Percentiles rank a stretch among this genome's conserved stretches.
These are phyloP conservation scores for Dipodomys spectabilis DNA, from an alignment of 2,113 vertebrate genomes.

Conservation along the genomic window DNA sequence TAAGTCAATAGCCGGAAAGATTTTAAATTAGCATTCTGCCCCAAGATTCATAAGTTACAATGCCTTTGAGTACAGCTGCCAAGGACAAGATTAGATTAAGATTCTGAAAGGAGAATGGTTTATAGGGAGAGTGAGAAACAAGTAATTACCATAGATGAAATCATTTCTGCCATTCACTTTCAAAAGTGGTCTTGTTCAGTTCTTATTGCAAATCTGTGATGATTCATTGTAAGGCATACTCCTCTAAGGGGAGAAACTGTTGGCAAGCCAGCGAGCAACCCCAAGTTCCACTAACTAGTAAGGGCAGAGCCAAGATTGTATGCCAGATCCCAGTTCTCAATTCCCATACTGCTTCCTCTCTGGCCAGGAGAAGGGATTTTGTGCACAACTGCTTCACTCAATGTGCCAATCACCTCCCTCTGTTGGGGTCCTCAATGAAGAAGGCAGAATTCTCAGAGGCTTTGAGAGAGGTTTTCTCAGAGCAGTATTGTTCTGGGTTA, in stretches of 20 bases:
- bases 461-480: not conserved
- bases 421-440: not conserved
- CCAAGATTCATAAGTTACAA: conserved; percentile 38
- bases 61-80: conserved; percentile 31
- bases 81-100: conserved; percentile 61
- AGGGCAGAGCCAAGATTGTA: not conserved
- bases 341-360: not conserved
- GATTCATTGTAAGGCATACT: not conserved
- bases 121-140: conserved; percentile 33
- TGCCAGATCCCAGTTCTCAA: not conserved
- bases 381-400: not conserved
- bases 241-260: not conserved
- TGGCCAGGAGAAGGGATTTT: not conserved
- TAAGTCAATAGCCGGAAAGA: not conserved
- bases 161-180: conserved; percentile 15
- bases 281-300: not conserved
- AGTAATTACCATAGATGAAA: conserved; percentile 39
- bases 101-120: conserved; percentile 46
- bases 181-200: not conserved
- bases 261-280: not conserved
- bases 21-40: conserved; percentile 53
- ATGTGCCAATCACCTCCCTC: not conserved
- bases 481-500: not conserved
- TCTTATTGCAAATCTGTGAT: not conserved
- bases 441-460: not conserved